phyloP scores from a whole-genome alignment of 2,888 invertebrate species.

The Leucozona laternaria region DNA sequence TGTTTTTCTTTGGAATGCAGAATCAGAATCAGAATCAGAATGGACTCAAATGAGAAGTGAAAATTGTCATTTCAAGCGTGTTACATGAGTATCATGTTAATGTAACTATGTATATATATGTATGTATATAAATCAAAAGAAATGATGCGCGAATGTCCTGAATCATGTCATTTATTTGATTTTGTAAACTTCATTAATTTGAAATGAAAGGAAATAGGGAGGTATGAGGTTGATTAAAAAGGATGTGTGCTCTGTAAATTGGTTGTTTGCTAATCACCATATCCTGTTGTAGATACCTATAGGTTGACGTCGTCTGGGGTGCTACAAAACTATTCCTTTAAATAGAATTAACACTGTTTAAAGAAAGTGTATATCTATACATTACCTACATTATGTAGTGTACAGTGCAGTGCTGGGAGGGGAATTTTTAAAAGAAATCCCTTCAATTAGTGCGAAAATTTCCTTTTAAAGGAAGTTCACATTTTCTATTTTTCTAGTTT shows the following conservation, averaged over 20 bases:
- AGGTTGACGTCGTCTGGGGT: background rate
- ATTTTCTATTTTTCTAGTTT: too few species aligned
- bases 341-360: background rate
- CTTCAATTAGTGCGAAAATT: too few species aligned
- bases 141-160: conserved; percentile 34
- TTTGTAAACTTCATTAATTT: conserved; percentile 63
- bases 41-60: conserved; percentile 33
- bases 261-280: conserved; percentile 34
- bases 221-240: too few species aligned
- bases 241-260: conserved; percentile 28
- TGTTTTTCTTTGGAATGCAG: conserved; percentile 24
- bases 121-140: conserved; percentile 29
- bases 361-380: background rate
- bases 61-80: conserved; percentile 46
- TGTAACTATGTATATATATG: background rate
- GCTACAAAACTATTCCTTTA: background rate
- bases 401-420: too few species aligned
- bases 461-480: too few species aligned
- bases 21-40: conserved; percentile 17
- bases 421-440: too few species aligned
- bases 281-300: background rate
- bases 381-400: too few species aligned
- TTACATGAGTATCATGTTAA: conserved; percentile 51
- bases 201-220: background rate
- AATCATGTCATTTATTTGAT: conserved; percentile 50